A percentile compares a stretch with the other conserved stretches of the same genome.
phyloP scores from a whole-genome alignment of 2,797 vertebrate genomes.

The Babyrousa celebensis region DNA sequence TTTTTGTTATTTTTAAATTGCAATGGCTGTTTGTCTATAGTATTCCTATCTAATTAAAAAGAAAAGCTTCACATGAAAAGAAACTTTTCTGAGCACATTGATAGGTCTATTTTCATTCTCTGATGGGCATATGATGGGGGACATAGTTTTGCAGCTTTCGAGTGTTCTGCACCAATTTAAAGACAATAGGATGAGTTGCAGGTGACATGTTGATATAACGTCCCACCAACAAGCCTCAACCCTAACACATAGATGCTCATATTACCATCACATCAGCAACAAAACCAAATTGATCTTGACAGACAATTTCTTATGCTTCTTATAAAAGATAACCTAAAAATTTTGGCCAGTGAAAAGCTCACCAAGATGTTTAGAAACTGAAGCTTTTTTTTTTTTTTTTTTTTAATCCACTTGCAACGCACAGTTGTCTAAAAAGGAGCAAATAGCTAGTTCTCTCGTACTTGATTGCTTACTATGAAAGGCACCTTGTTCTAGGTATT shows the following conservation, averaged over 20 bases:
- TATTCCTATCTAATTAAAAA: constrained; percentile 5
- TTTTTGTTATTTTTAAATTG: background rate
- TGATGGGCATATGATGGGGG: no score
- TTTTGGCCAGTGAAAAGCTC: background rate
- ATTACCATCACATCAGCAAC: background rate
- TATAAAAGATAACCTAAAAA: constrained; percentile 12
- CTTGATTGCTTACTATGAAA: background rate
- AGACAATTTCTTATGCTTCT: background rate
- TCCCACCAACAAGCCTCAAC: background rate
- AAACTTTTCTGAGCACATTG: background rate
- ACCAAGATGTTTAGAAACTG: constrained; percentile 1
- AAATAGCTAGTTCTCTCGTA: background rate
- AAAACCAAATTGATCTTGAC: background rate
- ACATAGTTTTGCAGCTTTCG: background rate
- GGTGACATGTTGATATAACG: background rate
- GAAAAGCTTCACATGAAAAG: background rate
- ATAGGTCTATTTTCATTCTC: background rate
- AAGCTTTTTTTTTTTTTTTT: background rate
- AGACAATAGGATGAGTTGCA: background rate
- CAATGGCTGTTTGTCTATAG: background rate
- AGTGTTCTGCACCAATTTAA: background rate
- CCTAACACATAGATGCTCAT: no score
- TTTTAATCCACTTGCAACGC: background rate
- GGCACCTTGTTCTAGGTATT: background rate
- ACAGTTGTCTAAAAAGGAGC: background rate